Evolutionary conservation across 2,888 invertebrate species (phyloP), one percentile per base, ranked within the genome.

Genomic region (Boloria euphrosyne): DNA sequence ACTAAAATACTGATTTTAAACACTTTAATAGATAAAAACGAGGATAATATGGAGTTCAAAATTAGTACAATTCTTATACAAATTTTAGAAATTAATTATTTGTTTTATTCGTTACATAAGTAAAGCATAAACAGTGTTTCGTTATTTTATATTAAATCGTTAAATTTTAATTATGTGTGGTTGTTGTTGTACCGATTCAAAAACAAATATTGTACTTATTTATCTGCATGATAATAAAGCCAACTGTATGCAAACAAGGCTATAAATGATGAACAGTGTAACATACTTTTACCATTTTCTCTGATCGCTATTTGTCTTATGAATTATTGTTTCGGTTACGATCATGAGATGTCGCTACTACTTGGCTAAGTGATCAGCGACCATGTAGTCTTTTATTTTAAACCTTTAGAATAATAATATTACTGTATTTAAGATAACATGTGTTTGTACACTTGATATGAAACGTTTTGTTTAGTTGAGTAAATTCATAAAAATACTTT

Each of bases 181-280:
- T 18, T 62, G 66, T 66, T 54, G 66, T 68, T 66, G 58, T 51
- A 31, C 5, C 58, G 50, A 62, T 55, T 57, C 17, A 53, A 54
- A 50, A 61, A 43, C 22, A 57, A 61, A 68, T 65, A 53, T 55
- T 60, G 43, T 51, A 27, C 17, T 38, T 27, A 50, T 44, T 27
- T 57, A 57, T 27, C 31, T 31, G 27, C 46, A 22, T 55, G 51
- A 68, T 65, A 31, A 18, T 16, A 60, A 64, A 44, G 16, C 50
- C 13, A 16, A 46, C 44, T 64, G 46, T 55, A 64, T 31, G 31
- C 3, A 17, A 63, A 51, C 50, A 50, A 38, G 18, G 5, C 14
- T 57, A 57, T 44, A 57, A 65, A 62, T 38, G 22, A 46, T 38
- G 38, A 43, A 55, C 22, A 17, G 13, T n/a, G 10, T 65, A 57